These are phyloP conservation scores for Ophion ellenae DNA, from an alignment of 2,888 invertebrate species.

Conservation along the genomic window DNA sequence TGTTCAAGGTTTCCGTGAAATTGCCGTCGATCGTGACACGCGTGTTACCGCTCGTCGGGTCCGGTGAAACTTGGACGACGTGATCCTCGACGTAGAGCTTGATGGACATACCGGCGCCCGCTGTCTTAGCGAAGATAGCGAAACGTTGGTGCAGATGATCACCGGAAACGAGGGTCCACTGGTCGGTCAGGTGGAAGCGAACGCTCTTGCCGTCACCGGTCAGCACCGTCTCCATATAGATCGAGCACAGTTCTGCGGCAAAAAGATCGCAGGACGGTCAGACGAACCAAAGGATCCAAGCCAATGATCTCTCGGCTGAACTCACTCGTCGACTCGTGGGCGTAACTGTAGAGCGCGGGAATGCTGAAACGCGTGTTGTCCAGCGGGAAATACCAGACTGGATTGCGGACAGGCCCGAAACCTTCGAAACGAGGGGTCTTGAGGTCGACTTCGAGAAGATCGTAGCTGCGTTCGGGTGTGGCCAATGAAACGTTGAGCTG, in stretches of 20 bases:
- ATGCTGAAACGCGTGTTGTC: constrained; percentile 75
- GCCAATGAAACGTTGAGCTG: constrained; percentile 73
- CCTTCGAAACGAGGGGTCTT: constrained; percentile 61
- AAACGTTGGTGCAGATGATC: constrained; percentile 74
- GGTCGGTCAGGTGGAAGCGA: constrained; percentile 68
- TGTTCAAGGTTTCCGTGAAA: constrained; percentile 56
- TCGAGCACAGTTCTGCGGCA: constrained; percentile 77
- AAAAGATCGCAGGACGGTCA: not conserved
- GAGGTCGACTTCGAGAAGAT: constrained; percentile 72
- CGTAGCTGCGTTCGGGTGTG: constrained; percentile 73
- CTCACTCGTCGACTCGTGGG: constrained; percentile 59
- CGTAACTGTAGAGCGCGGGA: constrained; percentile 64
- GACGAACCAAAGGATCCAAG: not conserved
- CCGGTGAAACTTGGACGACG: constrained; percentile 70
- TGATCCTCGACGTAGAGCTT: constrained; percentile 66
- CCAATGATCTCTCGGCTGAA: not conserved
- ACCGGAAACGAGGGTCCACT: constrained; percentile 80
- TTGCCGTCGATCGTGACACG: constrained; percentile 69
- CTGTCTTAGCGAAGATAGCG: constrained; percentile 79
- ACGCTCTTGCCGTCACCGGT: constrained; percentile 72
- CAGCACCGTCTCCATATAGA: constrained; percentile 71
- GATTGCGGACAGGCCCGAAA: constrained; percentile 62
- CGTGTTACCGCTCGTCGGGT: constrained; percentile 20
- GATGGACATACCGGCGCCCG: constrained; percentile 71
- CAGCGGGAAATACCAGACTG: constrained; percentile 64